Evolutionary conservation across 2,888 invertebrate species (phyloP), one percentile per base, ranked within the genome.

Genomic region (Drosophila pegasa): DNA sequence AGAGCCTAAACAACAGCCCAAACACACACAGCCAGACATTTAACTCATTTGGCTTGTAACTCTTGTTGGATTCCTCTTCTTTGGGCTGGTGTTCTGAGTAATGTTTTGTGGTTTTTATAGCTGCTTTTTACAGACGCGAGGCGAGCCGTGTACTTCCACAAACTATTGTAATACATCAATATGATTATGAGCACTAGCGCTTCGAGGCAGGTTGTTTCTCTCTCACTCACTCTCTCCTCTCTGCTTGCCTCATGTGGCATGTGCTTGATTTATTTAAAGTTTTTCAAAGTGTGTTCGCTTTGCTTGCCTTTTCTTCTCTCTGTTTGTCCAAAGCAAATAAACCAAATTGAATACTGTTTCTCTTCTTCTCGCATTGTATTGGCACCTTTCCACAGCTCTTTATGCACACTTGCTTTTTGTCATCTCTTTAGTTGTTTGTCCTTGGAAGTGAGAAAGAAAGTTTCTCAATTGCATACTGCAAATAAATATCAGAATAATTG

Each of bases 111-210:
- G 74, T 59, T 68, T 87, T 87, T 82, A 85, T 70, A 79, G 37
- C 52, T 70, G 66, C 56, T 66, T 75, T 80, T 83, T 71, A 69
- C 71, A 65, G 70, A 59, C 77, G 41, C 59, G 20, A 62, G 71
- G 58, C 64, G 70, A 70, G 63, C 61, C 57, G 29, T 63, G 66
- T 59, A 68, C 72, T 88, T 77, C 88, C 78, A 80, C 71, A 83
- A 88, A 76, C 78, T 83, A 79, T 76, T 75, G 88, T 89, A 89
- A 87, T 87, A 78, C 87, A 89, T 87, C 88, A 87, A 88, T 88
- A 87, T 81, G 75, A 86, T 84, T 86, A 88, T 89, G 80, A 80
- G 83, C 29, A 41, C 77, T 47, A 61, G 62, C 48, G 60, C 72
- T 69, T 61, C 27, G 52, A 65, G 55, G 52, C 60, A 68, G 57